Evolutionary conservation across 2,888 invertebrate genomes (phyloP).

Genomic region (Dendrolimus houi): DNA sequence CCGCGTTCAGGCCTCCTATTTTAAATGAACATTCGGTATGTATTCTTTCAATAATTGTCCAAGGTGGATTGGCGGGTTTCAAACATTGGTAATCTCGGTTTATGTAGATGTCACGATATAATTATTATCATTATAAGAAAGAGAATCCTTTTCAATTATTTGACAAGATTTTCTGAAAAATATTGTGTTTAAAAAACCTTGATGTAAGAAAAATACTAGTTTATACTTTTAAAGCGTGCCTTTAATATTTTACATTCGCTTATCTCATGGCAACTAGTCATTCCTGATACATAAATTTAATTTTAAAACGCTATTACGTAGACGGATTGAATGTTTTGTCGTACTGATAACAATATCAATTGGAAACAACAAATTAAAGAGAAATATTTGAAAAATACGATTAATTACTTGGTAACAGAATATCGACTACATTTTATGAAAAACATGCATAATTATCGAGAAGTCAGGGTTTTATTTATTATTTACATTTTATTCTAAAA

Average conservation of each 20-base stretch:
- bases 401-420: constrained; percentile 20
- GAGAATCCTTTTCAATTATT: too few relatives aligned
- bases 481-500: background rate
- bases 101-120: too few relatives aligned
- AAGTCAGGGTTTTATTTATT: constrained; percentile 2
- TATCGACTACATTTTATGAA: background rate
- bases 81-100: too few relatives aligned
- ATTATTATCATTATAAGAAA: too few relatives aligned
- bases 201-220: too few relatives aligned
- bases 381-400: constrained; percentile 10
- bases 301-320: background rate
- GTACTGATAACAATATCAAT: constrained; percentile 16
- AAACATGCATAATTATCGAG: background rate
- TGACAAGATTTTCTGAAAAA: too few relatives aligned
- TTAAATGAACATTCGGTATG: too few relatives aligned
- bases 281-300: background rate
- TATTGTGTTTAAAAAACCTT: too few relatives aligned
- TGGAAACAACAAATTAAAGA: constrained; percentile 21
- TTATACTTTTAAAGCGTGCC: too few relatives aligned
- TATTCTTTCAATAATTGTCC: too few relatives aligned
- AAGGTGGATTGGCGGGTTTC: too few relatives aligned
- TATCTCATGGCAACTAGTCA: constrained; percentile 1
- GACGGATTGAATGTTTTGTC: constrained; percentile 14
- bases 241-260: background rate
- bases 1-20: too few relatives aligned